These are phyloP conservation scores for Nematopogon swammerdamellus DNA, from an alignment of 2,888 invertebrate species.

Conservation along the genomic window DNA sequence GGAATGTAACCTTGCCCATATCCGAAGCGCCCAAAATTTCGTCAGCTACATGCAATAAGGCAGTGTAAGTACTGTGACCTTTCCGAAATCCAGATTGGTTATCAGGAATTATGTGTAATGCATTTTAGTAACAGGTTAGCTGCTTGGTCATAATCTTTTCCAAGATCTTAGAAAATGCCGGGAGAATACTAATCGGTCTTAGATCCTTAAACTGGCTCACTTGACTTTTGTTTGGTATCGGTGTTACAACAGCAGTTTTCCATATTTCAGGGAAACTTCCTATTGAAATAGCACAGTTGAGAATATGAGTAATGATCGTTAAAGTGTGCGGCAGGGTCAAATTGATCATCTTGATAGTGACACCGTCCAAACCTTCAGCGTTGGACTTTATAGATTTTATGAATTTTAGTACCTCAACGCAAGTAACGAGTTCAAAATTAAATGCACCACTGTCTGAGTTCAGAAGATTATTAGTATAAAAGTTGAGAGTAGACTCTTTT, in stretches of 20 bases:
- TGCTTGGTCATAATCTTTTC: not conserved
- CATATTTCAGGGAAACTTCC: conserved; percentile 6
- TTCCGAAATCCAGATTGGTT: conserved; percentile 1
- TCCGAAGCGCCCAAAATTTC: conserved; percentile 10
- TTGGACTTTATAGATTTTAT: conserved; percentile 8
- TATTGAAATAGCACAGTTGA: conserved; percentile 7
- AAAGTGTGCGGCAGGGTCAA: conserved; percentile 7
- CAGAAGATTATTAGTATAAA: not conserved
- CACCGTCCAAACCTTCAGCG: conserved; percentile 7
- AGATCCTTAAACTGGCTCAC: conserved; percentile 9
- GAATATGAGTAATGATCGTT: conserved; percentile 7
- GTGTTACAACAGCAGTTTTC: conserved; percentile 9
- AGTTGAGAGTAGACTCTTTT: not conserved
- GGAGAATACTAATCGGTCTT: conserved; percentile 1
- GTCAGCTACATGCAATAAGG: conserved; percentile 10
- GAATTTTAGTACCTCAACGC: conserved; percentile 5
- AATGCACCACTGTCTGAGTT: not conserved
- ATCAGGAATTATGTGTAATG: not conserved
- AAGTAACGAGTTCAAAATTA: not conserved
- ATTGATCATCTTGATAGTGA: conserved; percentile 9
- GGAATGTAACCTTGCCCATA: conserved; percentile 5
- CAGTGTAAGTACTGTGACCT: conserved; percentile 5
- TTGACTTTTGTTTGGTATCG: conserved; percentile 8
- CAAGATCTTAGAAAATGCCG: not conserved
- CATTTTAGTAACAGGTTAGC: not conserved